Base-by-base conservation (phyloP, 2,113 vertebrate species). In the Gallinago undulata region DNA sequence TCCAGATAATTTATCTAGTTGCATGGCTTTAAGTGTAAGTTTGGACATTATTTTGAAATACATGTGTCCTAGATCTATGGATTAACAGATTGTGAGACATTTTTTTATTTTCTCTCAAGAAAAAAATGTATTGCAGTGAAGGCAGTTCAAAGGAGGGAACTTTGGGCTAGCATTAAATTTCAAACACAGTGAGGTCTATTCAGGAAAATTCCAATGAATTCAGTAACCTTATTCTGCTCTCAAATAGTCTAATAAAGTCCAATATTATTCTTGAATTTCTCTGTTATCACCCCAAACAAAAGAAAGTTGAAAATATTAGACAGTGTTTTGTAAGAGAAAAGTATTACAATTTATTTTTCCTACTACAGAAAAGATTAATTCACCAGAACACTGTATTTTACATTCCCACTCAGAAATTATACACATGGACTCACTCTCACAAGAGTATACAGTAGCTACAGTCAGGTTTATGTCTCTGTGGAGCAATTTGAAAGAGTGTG, bases 401-500 rank as follows among this genome's bases (percentile, higher is more conserved):
- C 56, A 85, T 92, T 93, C 63, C 43, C 64, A 83, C 77, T 87
- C 69, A 87, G 68, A 95, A 96, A 96, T 89, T 88, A 89, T 63
- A 89, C 45, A 90, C 78, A 89, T 89, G 84, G 72, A 79, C 56
- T 94, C 64, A 78, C 37, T 90, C 89, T 96, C 84, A 89, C 69
- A 93, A 94, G 94, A 93, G 88, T 87, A 96, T 91, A 84, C 72
- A 93, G 91, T 89, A 94, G 91, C 86, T 93, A 92, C 50, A 96
- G 67, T 95, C 76, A 96, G 75, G 95, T 95, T 93, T 96, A 94
- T 95, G 95, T 94, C 94, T 96, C 93, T 93, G 62, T 79, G 94
- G 96, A 97, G 85, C 95, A 96, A 96, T 97, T 96, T 96, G 82
- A 91, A 96, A 92, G 64, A 94, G 81, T 88, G 80, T 90, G 86